Evolutionary conservation across 2,113 vertebrate species (phyloP), one percentile per base, ranked within the genome.

Genomic region (Azemiops feae): DNA sequence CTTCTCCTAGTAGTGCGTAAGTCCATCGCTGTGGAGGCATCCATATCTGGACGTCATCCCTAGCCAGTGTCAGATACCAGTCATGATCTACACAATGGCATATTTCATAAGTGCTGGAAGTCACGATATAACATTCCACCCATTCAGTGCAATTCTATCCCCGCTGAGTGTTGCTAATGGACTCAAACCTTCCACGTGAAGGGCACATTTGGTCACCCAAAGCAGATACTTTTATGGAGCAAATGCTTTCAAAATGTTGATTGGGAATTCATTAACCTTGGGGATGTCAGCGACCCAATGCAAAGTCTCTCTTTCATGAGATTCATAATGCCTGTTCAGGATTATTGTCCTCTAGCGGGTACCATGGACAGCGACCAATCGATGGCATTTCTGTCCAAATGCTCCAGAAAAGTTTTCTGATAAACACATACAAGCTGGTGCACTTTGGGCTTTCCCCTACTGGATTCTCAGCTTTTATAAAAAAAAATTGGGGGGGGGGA

Each of bases 31-130:
- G 88, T 92, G 89, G 85, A 54, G 64, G 87, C 95, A 97, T 97
- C 97, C 93, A 94, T n/a, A 95, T 96, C 90, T 92, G 90, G 96
- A 97, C 96, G 92, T 94, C 93, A 93, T 97, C 96, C 95, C 93
- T 97, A 74, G 87, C 43, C 57, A 96, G 96, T 96, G 96, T 92
- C 90, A 39, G 90, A 2, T 3, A 94, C 93, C 96, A 96, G 95
- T 96, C 95, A 97, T 74, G 91, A 95, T 95, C 87, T 89, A 96
- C 95, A 89, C 91, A 95, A 91, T 88, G 94, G 88, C 95, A 95
- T 94, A 96, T 96, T 87, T 94, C 95, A 95, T 96, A 95, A 92
- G 89, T 57, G 69, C 92, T 94, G 91, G 47, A 92, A 96, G 89
- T 92, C 96, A 95, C 96, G 96, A 90, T 95, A 94, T 85, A 89